These are phyloP conservation scores for Oscheius sp. DNA, from an alignment of 2,888 invertebrate genomes.

Conservation along the genomic window DNA sequence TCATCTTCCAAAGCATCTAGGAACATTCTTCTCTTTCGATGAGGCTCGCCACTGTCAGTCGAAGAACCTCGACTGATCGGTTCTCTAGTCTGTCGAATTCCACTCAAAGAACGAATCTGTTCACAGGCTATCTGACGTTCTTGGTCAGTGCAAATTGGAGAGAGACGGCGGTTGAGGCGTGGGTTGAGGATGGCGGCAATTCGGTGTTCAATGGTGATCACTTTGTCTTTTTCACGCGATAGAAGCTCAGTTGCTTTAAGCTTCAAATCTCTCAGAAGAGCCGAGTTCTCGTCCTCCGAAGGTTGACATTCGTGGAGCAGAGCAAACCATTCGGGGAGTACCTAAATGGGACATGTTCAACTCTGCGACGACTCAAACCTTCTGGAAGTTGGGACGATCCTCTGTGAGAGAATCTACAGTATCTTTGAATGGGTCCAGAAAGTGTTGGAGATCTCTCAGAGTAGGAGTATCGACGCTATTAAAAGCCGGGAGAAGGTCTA, in stretches of 20 bases:
- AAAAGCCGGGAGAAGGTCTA: slow-evolving; percentile 37
- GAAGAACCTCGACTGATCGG: slow-evolving; percentile 54
- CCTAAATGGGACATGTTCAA: slow-evolving; percentile 13
- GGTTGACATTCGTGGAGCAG: slow-evolving; percentile 54
- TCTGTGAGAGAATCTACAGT: slow-evolving; percentile 53
- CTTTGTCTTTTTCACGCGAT: slow-evolving; percentile 39
- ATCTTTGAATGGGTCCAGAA: slow-evolving; percentile 66
- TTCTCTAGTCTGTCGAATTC: slow-evolving; percentile 48
- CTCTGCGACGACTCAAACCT: neutral
- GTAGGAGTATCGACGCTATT: slow-evolving; percentile 38
- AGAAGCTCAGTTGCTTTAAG: slow-evolving; percentile 41
- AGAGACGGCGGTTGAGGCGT: slow-evolving; percentile 46
- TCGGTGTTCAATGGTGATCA: slow-evolving; percentile 60
- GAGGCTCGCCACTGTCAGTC: slow-evolving; percentile 51
- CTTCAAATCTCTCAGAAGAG: slow-evolving; percentile 44
- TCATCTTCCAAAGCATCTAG: slow-evolving; percentile 65
- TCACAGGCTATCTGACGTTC: slow-evolving; percentile 52
- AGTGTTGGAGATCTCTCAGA: slow-evolving; percentile 59
- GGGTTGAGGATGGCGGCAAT: slow-evolving; percentile 68
- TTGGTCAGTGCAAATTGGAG: slow-evolving; percentile 59
- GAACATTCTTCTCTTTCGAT: slow-evolving; percentile 65
- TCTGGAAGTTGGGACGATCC: slow-evolving; percentile 51
- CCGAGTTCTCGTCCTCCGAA: slow-evolving; percentile 47
- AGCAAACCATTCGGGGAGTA: slow-evolving; percentile 56
- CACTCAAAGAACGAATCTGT: slow-evolving; percentile 46